Conservation (phyloP, 1,140 invertebrate species). For the Drosophila asahinai region DNA sequence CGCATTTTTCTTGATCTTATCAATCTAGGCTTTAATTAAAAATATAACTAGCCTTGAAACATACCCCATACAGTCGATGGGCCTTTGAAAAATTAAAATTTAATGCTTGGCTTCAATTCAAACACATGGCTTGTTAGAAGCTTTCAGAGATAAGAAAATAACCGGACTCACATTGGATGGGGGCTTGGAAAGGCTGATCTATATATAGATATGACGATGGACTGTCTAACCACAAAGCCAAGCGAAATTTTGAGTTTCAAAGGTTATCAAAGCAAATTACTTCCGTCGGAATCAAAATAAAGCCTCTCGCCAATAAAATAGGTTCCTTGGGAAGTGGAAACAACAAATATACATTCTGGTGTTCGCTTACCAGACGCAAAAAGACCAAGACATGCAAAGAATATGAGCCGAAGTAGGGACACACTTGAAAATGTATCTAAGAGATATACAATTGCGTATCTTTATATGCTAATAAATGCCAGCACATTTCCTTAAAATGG, state of each 20-base stretch:
- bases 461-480: slow-evolving; percentile 83
- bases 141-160: slow-evolving; percentile 51
- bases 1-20: slow-evolving; percentile 61
- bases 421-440: slow-evolving; percentile 67
- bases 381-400: slow-evolving; percentile 14
- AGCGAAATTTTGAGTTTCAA: slow-evolving; percentile 25
- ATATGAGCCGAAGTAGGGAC: slow-evolving; percentile 49
- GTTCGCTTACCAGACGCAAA: slow-evolving; percentile 19
- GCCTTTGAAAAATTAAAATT: slow-evolving; percentile 39
- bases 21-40: slow-evolving; percentile 77
- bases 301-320: slow-evolving; percentile 15
- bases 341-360: slow-evolving; percentile 4
- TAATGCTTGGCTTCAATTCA: slow-evolving; percentile 50
- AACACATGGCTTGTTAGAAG: slow-evolving; percentile 44
- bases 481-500: slow-evolving; percentile 80
- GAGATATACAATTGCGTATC: slow-evolving; percentile 76
- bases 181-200: slow-evolving; percentile 25
- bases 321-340: slow-evolving; percentile 4
- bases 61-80: slow-evolving; percentile 40
- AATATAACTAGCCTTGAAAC: slow-evolving; percentile 76
- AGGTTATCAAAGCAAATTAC: slow-evolving; percentile 71
- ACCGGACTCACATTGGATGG: slow-evolving; percentile 44
- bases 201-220: slow-evolving; percentile 76
- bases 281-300: slow-evolving; percentile 61
- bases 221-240: slow-evolving; percentile 24